A percentile compares a stretch with the other conserved stretches of the same genome.
These are phyloP conservation scores for Amblyjoppa fuscipennis DNA, from an alignment of 2,888 invertebrate species.

Conservation along the genomic window DNA sequence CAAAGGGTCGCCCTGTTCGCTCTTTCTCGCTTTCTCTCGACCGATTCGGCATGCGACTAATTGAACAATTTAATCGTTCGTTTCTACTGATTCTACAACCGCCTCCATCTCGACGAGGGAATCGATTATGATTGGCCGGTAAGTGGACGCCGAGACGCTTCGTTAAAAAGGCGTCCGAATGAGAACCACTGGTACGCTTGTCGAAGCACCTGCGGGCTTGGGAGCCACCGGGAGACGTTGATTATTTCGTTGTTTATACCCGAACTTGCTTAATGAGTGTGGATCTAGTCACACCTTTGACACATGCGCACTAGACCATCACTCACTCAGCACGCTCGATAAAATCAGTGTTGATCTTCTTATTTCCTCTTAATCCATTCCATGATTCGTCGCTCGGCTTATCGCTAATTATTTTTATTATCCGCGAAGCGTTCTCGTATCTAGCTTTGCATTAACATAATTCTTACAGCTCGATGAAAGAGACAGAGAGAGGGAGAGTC, in stretches of 20 bases:
- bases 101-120: constrained; percentile 49
- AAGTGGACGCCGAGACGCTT: constrained; percentile 28
- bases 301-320: constrained; percentile 90
- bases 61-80: constrained; percentile 64
- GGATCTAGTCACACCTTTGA: constrained; percentile 93
- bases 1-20: neutral
- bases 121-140: constrained; percentile 62
- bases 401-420: neutral
- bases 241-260: constrained; percentile 71
- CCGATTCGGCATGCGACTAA: constrained; percentile 25
- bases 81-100: constrained; percentile 13
- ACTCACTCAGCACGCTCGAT: constrained; percentile 88
- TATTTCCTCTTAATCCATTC: constrained; percentile 46
- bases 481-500: neutral
- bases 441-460: neutral
- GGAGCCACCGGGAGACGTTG: constrained; percentile 16
- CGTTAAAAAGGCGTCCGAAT: neutral
- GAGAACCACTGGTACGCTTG: constrained; percentile 44
- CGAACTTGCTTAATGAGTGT: constrained; percentile 92
- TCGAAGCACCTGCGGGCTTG: constrained; percentile 48
- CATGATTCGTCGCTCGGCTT: neutral
- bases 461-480: neutral
- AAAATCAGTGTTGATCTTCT: constrained; percentile 32
- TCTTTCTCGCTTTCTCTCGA: neutral
- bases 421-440: neutral